phyloP scores from a whole-genome alignment of 2,888 invertebrate genomes.

The Branchipolynoe longqiensis region DNA sequence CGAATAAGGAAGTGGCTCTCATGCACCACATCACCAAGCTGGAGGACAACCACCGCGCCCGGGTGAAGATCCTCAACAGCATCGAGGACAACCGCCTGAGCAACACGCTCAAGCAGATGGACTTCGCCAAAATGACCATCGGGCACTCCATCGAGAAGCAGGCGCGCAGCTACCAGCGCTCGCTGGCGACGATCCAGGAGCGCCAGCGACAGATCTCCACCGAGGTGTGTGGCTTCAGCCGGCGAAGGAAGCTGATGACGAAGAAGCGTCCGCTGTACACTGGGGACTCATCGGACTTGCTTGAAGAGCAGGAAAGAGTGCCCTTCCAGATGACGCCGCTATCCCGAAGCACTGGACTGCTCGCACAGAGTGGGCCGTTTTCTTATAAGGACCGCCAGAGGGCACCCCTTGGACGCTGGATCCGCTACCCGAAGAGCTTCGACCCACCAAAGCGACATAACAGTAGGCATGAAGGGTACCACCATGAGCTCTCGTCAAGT shows the following conservation, averaged over 20 bases:
- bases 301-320: background rate
- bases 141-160: slow-evolving; percentile 45
- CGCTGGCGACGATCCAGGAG: slow-evolving; percentile 18
- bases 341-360: background rate
- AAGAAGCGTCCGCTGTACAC: background rate
- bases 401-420: slow-evolving; percentile 44
- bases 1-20: slow-evolving; percentile 30
- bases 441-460: too few relatives aligned
- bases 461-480: too few relatives aligned
- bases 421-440: slow-evolving; percentile 21
- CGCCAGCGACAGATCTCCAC: slow-evolving; percentile 24
- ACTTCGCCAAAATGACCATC: slow-evolving; percentile 29
- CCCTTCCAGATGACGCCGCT: slow-evolving; percentile 5
- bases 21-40: slow-evolving; percentile 22
- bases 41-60: slow-evolving; percentile 47
- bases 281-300: background rate
- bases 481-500: background rate
- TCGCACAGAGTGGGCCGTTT: background rate
- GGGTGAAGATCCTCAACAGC: slow-evolving; percentile 38
- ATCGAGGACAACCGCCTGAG: slow-evolving; percentile 15
- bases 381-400: slow-evolving; percentile 14
- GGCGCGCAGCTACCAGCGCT: background rate
- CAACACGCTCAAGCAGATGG: slow-evolving; percentile 43
- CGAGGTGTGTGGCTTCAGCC: background rate
- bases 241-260: background rate